A percentile compares a stretch with the other conserved stretches of the same genome.
Evolutionary conservation across 1,140 invertebrate genomes (phyloP).

Genomic region (Temnothorax curvispinosus): DNA sequence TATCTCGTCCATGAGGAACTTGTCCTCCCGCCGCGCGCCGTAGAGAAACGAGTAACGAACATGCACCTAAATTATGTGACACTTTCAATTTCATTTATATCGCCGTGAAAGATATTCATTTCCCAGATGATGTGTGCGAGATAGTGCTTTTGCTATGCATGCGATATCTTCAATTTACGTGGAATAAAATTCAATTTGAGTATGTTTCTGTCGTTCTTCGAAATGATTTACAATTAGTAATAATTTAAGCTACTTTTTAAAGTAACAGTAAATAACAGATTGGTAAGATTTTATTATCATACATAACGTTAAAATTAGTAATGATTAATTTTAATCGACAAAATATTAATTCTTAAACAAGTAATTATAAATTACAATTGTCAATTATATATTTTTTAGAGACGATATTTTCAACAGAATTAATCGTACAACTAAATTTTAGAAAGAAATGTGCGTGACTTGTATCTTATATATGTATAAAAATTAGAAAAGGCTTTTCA

Average conservation of each 20-base stretch:
- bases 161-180: slow-evolving; percentile 9
- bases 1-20: slow-evolving; percentile 47
- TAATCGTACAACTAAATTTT: not conserved
- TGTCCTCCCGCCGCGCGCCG: not conserved
- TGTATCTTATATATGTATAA: not conserved
- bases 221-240: not conserved
- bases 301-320: not conserved
- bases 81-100: slow-evolving; percentile 60
- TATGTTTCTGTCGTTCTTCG: not conserved
- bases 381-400: not conserved
- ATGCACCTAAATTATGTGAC: slow-evolving; percentile 48
- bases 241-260: not conserved
- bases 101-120: slow-evolving; percentile 38
- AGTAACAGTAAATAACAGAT: not conserved
- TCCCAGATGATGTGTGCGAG: not conserved
- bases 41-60: slow-evolving; percentile 23
- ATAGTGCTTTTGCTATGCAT: slow-evolving; percentile 1
- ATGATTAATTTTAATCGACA: not conserved
- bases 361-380: not conserved
- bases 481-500: slow-evolving; percentile 6
- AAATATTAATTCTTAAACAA: slow-evolving; percentile 5
- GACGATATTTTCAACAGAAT: not conserved
- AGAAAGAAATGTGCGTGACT: not conserved
- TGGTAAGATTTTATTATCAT: not conserved
- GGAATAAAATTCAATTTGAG: not conserved